Base-by-base conservation (phyloP, 30 jellyfish, hydroid and myxozoan species). In the Rhopilema esculentum region DNA sequence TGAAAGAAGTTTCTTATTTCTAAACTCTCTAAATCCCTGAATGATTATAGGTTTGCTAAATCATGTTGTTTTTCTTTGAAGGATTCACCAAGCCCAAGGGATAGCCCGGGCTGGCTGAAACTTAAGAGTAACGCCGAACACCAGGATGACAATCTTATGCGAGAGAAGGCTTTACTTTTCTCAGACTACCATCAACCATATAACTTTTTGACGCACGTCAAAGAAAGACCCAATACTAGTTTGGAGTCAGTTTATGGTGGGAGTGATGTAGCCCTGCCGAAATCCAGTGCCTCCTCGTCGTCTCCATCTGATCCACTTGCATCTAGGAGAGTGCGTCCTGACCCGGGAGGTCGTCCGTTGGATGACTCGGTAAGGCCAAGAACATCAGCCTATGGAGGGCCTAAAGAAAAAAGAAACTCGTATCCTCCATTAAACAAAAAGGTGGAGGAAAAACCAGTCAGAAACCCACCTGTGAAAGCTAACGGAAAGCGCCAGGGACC, bases 51-150 rank as follows among this genome's bases (percentile, higher is more conserved):
- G 9, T 2, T 12, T 40, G 57, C 57, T n/a, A n/a, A n/a, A n/a
- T n/a, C n/a, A n/a, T n/a, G n/a, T n/a, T n/a, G n/a, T n/a, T n/a
- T 73, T 52, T 61, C 66, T 29, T 52, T 63, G 25, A 73, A 88
- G 96, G 79, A 77, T 17, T 93, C 99, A 1, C 99, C 99, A 1
- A 97, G 87, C 68, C 97, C 97, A 8, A 81, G 97, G 1, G 87
- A 95, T 21, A 91, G 98, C 61, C 99, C 99, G 18, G 99, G 99
- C 19, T 95, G 99, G 99, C 70, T 97, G 66, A 95, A 95, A 69
- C 85, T 95, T 48, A 90, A 86, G 82, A 95, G 98, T 79, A 79
- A 90, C 69, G 99, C 99, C 4, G 97, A 91, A 9, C 99, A 91
- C 87, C 97, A 92, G 30, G 92, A 87, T 65, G 88, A 90, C 24